Evolutionary conservation across 2,113 vertebrate species (phyloP), one percentile per base, ranked within the genome.

Genomic region (Channa argus): DNA sequence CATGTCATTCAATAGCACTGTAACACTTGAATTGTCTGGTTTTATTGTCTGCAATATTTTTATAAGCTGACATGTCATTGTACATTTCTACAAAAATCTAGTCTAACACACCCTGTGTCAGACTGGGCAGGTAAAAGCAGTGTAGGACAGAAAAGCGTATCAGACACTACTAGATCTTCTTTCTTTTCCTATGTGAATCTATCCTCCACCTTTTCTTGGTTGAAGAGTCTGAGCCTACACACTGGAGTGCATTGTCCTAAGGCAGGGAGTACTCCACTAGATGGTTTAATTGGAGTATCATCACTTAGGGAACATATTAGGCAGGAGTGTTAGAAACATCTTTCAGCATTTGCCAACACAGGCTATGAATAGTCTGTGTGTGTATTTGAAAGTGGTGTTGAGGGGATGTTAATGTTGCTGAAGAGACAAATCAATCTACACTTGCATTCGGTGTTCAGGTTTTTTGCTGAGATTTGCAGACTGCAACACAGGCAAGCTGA

Each of bases 221-320:
- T 24, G 11, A 14, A 46, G 14, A 62, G 33, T 2, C n/a, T 67
- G 24, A 60, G 62, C 24, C 46, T 66, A 51, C 70, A 86, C 49
- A 85, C 58, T 52, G 58, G 72, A 49, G 38, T 62, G 49, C 58
- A 76, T 84, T 87, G 84, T 87, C 5, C 69, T 52, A 13, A 67
- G 63, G 53, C 77, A 66, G 75, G 47, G 50, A 81, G 61, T 81
- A 60, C 77, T 85, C 65, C 68, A 66, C 62, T 68, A 41, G 74
- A 84, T 77, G 73, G 37, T 87, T 88, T 90, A 88, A 92, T 86
- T 91, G 86, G 86, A 90, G 88, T 79, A 85, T 69, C 82, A 69
- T 90, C 79, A 87, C 82, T 86, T 81, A 60, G 82, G 80, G 79
- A 91, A 71, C 82, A 90, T 84, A 91, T 92, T 87, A 92, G 77